Percentiles rank a stretch among this genome's conserved stretches.
phyloP scores from a whole-genome alignment of 2,888 invertebrate genomes.

The Theretra japonica region DNA sequence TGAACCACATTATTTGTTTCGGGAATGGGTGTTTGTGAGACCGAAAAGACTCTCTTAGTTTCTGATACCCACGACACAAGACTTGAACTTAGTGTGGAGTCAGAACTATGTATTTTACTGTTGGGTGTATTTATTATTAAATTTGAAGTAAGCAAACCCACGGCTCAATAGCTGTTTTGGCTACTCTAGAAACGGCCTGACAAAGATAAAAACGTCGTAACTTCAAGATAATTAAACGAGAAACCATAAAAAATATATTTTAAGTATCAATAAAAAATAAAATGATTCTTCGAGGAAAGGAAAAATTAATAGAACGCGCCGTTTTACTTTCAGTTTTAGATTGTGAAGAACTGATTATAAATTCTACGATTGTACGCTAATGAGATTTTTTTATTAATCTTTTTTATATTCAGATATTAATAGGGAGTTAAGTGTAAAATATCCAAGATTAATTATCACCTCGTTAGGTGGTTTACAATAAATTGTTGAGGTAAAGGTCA shows the following conservation, averaged over 20 bases:
- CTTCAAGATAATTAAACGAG: conserved; percentile 34
- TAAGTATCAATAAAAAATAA: conserved; percentile 32
- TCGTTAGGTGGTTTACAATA: too few relatives aligned
- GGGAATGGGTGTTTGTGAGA: too few relatives aligned
- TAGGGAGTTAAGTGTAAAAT: not conserved
- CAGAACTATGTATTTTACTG: too few relatives aligned
- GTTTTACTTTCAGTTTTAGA: conserved; percentile 11
- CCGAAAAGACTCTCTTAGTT: too few relatives aligned
- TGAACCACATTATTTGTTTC: too few relatives aligned
- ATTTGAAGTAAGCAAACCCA: not conserved
- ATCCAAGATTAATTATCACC: not conserved
- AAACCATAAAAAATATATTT: conserved; percentile 33
- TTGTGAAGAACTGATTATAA: conserved; percentile 5
- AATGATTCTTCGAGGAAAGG: conserved; percentile 25
- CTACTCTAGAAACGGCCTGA: not conserved
- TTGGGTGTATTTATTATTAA: too few relatives aligned
- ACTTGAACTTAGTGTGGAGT: too few relatives aligned
- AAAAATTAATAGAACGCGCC: conserved; percentile 10
- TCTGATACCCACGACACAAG: too few relatives aligned
- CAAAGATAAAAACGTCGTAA: conserved; percentile 30
- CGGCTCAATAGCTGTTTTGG: not conserved
- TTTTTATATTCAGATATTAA: not conserved
- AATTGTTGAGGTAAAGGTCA: too few relatives aligned
- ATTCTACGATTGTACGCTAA: not conserved
- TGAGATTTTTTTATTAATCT: not conserved